Conservation (phyloP, 2,113 vertebrate species). For the Chaetodon trifascialis region DNA sequence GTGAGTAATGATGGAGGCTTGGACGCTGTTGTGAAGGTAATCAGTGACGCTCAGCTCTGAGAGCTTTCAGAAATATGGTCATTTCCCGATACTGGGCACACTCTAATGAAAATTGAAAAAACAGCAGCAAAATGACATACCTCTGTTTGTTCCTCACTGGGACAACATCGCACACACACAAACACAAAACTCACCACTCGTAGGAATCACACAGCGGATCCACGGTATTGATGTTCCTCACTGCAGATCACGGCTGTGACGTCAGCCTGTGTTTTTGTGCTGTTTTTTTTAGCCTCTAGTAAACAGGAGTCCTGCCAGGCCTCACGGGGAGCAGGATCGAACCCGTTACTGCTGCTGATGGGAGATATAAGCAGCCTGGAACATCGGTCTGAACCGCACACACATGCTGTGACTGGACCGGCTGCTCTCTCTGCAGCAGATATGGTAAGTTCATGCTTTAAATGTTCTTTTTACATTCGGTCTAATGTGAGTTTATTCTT, state of each 20-base stretch:
- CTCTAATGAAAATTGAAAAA: conserved; percentile 12
- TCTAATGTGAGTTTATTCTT: not conserved
- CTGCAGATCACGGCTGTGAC: conserved; percentile 59
- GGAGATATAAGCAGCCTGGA: conserved; percentile 69
- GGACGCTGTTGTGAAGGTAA: not conserved
- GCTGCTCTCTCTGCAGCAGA: conserved; percentile 47
- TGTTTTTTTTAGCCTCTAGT: conserved; percentile 63
- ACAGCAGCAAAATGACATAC: conserved; percentile 13
- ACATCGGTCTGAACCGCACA: conserved; percentile 14
- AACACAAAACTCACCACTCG: not conserved
- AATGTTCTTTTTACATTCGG: not conserved
- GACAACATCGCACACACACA: conserved; percentile 19
- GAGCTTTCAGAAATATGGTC: not conserved
- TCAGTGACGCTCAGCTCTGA: not conserved
- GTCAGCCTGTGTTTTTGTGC: conserved; percentile 62
- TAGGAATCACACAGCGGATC: not conserved
- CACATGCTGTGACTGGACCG: conserved; percentile 30
- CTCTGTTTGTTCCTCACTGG: not conserved
- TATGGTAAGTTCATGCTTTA: conserved; percentile 58
- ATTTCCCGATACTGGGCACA: conserved; percentile 29
- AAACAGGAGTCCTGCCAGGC: conserved; percentile 75
- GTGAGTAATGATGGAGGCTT: not conserved
- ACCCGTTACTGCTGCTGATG: conserved; percentile 39
- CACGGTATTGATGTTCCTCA: conserved; percentile 63
- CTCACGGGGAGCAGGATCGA: conserved; percentile 75